phyloP scores from a whole-genome alignment of 2,113 vertebrate genomes.

The Lycocorax pyrrhopterus region DNA sequence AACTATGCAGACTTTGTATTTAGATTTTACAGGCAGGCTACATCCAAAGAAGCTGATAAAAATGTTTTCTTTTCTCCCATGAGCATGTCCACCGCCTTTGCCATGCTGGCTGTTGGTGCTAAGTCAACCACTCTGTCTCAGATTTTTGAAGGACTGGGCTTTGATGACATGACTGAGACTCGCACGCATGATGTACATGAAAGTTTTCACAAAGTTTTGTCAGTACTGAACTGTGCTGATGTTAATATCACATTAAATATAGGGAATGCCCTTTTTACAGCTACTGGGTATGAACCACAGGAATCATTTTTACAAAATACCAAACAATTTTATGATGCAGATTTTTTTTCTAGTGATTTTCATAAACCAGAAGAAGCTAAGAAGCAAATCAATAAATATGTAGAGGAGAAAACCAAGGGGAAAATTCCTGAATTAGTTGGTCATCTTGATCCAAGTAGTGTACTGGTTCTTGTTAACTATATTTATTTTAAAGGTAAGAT shows the following conservation, averaged over 20 bases:
- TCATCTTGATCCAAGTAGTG: constrained; percentile 64
- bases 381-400: constrained; percentile 73
- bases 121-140: constrained; percentile 74
- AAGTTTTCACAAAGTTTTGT: constrained; percentile 75
- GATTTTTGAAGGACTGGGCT: constrained; percentile 76
- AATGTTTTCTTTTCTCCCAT: constrained; percentile 87
- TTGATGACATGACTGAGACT: constrained; percentile 43
- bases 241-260: constrained; percentile 53
- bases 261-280: constrained; percentile 74
- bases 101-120: constrained; percentile 81
- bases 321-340: constrained; percentile 66
- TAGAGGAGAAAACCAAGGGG: constrained; percentile 77
- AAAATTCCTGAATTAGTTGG: constrained; percentile 76
- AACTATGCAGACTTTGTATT: constrained; percentile 80
- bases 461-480: constrained; percentile 82
- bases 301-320: constrained; percentile 69
- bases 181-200: constrained; percentile 58
- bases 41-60: not conserved
- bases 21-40: constrained; percentile 75
- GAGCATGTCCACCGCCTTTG: constrained; percentile 81
- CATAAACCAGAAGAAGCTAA: constrained; percentile 45
- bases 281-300: constrained; percentile 36
- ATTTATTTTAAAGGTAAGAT: constrained; percentile 83
- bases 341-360: constrained; percentile 71
- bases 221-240: constrained; percentile 58